Base-by-base conservation (phyloP, 2,797 vertebrate genomes). In the Chrysocyon brachyurus region DNA sequence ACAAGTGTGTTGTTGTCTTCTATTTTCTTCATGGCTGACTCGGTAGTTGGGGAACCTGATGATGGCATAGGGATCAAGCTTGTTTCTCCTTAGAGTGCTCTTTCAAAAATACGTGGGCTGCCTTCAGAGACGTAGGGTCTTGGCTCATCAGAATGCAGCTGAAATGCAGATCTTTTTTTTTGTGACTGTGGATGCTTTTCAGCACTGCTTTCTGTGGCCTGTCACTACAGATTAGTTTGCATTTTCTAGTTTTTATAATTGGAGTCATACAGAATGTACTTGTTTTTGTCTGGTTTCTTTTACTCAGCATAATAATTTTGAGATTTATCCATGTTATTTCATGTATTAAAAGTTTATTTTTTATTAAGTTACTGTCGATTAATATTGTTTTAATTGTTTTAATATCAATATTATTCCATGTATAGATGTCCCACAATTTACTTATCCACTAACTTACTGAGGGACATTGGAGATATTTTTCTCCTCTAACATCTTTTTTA, bases 231-330 rank as follows among this genome's bases (percentile, higher is more conserved):
- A 49, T 46, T 49, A 83, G 33, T 54, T 72, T 92, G 26, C 17
- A 87, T 89, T 75, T 85, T 95, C 91, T 81, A 79, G 63, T 86
- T 96, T 81, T 72, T 1, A 54, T n/a, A 86, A 89, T 96, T 21
- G 12, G 15, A 95, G 72, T 89, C 15, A 28, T 77, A 91, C 0
- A 84, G 49, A 24, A 85, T 57, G 11, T 66, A 86, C 21, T 81
- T 92, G 31, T 46, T 96, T 97, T 94, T 92, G 31, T 63, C 59
- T 91, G 5, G 68, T 10, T 95, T 94, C 49, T 95, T 94, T 93
- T 19, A 91, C 6, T 72, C 26, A 93, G 21, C 31, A 59, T 87
- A 93, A 90, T 68, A 77, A 87, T 66, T 92, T 46, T 94, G 61
- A 97, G 89, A 91, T 89, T 87, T 22, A 97, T 49, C 24, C 61